These are phyloP conservation scores for Neodon shergylaensis DNA, from an alignment of 2,113 vertebrate species.

Conservation along the genomic window DNA sequence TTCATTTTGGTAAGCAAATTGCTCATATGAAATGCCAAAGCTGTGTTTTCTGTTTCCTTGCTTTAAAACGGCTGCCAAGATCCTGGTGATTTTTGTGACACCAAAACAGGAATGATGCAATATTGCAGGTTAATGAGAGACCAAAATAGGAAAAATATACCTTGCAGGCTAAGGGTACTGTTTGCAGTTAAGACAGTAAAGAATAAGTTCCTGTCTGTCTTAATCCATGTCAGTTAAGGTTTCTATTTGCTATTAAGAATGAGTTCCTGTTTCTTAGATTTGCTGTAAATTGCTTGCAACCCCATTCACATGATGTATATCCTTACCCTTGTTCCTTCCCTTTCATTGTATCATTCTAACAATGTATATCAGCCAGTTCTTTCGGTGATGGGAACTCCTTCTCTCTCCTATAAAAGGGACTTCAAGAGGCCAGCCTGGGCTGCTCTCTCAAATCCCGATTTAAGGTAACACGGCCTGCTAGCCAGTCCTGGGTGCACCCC, in stretches of 20 bases:
- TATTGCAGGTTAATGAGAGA: not conserved
- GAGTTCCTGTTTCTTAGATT: not conserved
- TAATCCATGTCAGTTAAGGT: not conserved
- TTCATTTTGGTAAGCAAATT: not conserved
- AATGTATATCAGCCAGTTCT: not conserved
- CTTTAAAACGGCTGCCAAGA: conserved; percentile 29
- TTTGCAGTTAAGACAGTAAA: not conserved
- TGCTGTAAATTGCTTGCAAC: not conserved
- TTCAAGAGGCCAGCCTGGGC: not conserved
- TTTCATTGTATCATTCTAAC: not conserved
- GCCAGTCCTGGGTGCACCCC: not conserved
- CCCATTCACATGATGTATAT: not conserved
- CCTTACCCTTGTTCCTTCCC: not conserved
- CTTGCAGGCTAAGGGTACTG: not conserved
- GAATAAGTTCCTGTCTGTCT: not conserved
- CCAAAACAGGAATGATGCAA: not conserved
- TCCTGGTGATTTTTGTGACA: not conserved
- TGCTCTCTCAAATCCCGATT: not conserved
- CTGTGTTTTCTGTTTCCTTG: not conserved
- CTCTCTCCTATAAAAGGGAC: not conserved
- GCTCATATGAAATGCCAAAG: not conserved
- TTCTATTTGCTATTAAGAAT: not conserved
- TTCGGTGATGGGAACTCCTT: not conserved
- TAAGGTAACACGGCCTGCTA: not conserved
- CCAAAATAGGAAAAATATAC: not conserved